Evolutionary conservation across 2,113 vertebrate genomes (phyloP).

Genomic region (Odontesthes bonariensis): DNA sequence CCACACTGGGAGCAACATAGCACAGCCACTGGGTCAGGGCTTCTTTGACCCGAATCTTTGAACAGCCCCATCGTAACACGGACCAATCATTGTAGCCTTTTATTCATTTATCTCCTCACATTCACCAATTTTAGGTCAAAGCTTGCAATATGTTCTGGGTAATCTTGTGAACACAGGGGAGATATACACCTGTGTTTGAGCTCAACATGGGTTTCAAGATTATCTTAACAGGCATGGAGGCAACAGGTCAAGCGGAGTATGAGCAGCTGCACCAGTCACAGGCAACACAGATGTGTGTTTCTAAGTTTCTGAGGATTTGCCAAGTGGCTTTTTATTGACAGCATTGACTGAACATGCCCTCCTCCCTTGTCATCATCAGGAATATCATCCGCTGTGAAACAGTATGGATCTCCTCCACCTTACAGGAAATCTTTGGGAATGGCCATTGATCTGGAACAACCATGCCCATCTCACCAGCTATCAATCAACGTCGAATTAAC

Average conservation of each 20-base stretch:
- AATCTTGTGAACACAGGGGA: constrained; percentile 43
- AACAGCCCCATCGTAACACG: constrained; percentile 25
- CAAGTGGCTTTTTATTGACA: constrained; percentile 72
- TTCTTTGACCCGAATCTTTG: constrained; percentile 47
- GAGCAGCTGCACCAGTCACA: constrained; percentile 46
- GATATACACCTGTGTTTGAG: constrained; percentile 55
- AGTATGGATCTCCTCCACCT: constrained; percentile 69
- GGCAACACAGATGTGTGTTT: not conserved
- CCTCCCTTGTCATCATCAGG: constrained; percentile 77
- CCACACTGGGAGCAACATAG: constrained; percentile 43
- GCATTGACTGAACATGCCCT: constrained; percentile 58
- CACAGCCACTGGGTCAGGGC: constrained; percentile 45
- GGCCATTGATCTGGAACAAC: constrained; percentile 70
- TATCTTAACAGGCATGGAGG: constrained; percentile 3
- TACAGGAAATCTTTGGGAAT: constrained; percentile 76
- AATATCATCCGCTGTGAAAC: constrained; percentile 74
- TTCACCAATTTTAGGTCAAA: constrained; percentile 24
- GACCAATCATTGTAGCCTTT: constrained; percentile 18
- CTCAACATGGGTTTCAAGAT: constrained; percentile 23
- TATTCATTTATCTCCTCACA: constrained; percentile 34
- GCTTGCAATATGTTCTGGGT: constrained; percentile 16
- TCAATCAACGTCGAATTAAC: constrained; percentile 77
- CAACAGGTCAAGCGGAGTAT: constrained; percentile 23
- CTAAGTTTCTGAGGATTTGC: constrained; percentile 44
- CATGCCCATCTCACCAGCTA: constrained; percentile 52